Evolutionary conservation across 1,140 invertebrate genomes (phyloP), one percentile per base, ranked within the genome.

Genomic region (Drosophila arizonae): DNA sequence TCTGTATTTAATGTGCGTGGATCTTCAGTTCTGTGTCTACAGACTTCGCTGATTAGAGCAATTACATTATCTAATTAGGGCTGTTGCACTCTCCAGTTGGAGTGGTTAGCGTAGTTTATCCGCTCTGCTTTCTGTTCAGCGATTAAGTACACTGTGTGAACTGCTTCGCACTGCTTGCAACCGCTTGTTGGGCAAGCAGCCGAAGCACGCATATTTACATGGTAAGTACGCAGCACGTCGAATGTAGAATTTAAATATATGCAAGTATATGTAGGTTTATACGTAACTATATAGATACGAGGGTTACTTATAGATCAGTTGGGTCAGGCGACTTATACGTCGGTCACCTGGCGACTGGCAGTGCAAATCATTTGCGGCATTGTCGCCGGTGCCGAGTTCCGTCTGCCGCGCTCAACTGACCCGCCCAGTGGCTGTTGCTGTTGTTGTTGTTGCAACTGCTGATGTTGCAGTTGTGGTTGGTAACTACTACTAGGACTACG

Each of bases 301-400:
- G 52, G 52, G 11, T 52, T 36, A 55, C 52, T 55, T 36, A 55
- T 55, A 55, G n/a, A 55, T 36, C 52, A 55, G 52, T 55, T 33
- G 15, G 36, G 36, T 15, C 52, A 15, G 28, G 52, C 30, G 30
- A 55, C 26, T 77, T 89, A 91, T 48, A 91, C 90, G 69, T 91
- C 90, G 50, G 90, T 91, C 61, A 91, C 90, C 74, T 91, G 85
- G 54, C 79, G 90, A 75, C 91, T 91, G 69, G 88, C 90, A 75
- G 90, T 90, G 70, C 77, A 85, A 61, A 90, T 82, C 13, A 85
- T 72, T 55, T 90, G 72, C 24, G 85, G 85, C 78, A 85, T 69
- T 52, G 75, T 80, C 69, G 79, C 77, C 39, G 89, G 84, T 52
- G 89, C 88, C 13, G 89, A 90, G 60, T 90, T 90, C 26, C 86